phyloP scores from a whole-genome alignment of 2,797 vertebrate genomes.

The Sebastiscus albofasciatus region DNA sequence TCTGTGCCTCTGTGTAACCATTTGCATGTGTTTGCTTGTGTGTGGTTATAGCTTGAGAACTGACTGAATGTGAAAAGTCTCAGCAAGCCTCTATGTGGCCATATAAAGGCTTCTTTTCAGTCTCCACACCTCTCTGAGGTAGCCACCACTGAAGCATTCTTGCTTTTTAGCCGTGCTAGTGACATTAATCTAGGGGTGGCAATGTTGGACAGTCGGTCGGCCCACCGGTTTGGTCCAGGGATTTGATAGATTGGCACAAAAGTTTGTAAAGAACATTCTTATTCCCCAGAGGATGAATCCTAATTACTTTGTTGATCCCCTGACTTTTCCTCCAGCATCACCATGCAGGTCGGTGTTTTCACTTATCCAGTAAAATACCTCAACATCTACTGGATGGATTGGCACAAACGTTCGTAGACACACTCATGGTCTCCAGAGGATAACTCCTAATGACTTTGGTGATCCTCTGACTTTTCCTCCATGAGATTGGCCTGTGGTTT shows the following conservation, averaged over 20 bases:
- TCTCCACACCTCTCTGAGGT: slow-evolving; percentile 5
- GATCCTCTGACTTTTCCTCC: too few species aligned
- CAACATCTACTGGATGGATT: neutral
- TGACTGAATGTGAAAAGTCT: neutral
- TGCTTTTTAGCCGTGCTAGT: neutral
- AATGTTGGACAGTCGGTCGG: too few species aligned
- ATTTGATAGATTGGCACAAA: too few species aligned
- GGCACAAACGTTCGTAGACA: neutral
- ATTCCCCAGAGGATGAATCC: neutral
- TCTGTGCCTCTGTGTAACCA: slow-evolving; percentile 4
- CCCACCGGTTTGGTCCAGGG: too few species aligned
- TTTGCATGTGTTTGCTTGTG: slow-evolving; percentile 18
- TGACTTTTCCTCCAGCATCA: neutral
- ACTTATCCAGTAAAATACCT: neutral
- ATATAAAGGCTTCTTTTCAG: slow-evolving; percentile 10
- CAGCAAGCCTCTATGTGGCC: neutral
- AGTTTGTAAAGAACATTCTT: neutral
- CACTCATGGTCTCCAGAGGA: neutral
- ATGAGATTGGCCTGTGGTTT: neutral
- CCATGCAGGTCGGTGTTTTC: neutral
- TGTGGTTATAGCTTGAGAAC: slow-evolving; percentile 7
- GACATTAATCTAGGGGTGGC: too few species aligned
- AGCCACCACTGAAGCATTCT: neutral
- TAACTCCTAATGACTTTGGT: too few species aligned
- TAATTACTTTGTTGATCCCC: neutral